phyloP scores from a whole-genome alignment of 2,797 vertebrate species.

The Coreius guichenoti region DNA sequence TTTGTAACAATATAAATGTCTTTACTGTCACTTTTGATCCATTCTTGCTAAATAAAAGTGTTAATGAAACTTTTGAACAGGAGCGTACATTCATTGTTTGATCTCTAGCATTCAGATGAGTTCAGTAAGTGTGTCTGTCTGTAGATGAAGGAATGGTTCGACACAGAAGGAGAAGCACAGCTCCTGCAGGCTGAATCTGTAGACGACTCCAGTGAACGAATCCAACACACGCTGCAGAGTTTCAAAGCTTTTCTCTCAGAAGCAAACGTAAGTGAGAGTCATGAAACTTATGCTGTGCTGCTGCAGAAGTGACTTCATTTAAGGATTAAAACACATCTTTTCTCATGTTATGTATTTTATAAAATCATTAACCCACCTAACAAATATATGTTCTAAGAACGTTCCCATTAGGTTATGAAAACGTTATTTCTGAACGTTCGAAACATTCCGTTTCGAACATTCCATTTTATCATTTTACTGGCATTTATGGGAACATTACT shows the following conservation, averaged over 20 bases:
- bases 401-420: no score
- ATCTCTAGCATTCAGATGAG: neutral
- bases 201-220: conserved; percentile 73
- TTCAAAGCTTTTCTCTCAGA: conserved; percentile 87
- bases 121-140: conserved; percentile 1
- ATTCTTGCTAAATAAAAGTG: neutral
- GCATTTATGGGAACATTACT: neutral
- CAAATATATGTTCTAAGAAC: neutral
- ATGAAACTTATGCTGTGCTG: neutral
- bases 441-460: no score
- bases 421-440: no score
- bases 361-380: neutral
- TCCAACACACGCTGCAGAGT: conserved; percentile 75
- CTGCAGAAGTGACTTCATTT: neutral
- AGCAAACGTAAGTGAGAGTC: conserved; percentile 79
- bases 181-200: conserved; percentile 78
- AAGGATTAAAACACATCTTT: neutral
- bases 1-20: neutral
- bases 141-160: conserved; percentile 89
- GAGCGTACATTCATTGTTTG: neutral
- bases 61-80: neutral
- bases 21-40: neutral
- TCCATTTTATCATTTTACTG: no score
- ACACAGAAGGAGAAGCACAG: conserved; percentile 80
- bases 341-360: neutral